Evolutionary conservation across 2,888 invertebrate species (phyloP), one percentile per base, ranked within the genome.

Genomic region (Carpatolechia fugitivella): DNA sequence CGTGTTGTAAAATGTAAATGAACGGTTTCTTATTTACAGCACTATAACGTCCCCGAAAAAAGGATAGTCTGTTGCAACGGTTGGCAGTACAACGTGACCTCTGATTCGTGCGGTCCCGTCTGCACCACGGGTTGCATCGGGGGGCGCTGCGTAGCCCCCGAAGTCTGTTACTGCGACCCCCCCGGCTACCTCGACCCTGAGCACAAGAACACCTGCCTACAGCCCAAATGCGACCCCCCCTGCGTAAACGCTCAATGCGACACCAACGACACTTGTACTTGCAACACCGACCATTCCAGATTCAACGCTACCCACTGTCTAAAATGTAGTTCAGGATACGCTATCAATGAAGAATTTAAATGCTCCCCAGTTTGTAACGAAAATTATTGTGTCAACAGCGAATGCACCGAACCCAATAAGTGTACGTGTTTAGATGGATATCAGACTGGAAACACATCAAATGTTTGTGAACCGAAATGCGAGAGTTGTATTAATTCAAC

Each of bases 51-150:
- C 20, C 73, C 72, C 52, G 69, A 61, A 41, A 79, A 76, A 38
- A 76, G 71, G 29, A 71, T 72, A 1, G 70, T 86, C 1, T 90
- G 90, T 68, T 89, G 90, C 58, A 74, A 72, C n/a, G 90, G 90
- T 14, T 90, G 78, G 78, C 70, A 75, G 35, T 85, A 89, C 58
- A 56, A 68, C n/a, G 70, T 71, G 40, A 68, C 72, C 1, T 59
- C 60, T 0, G 84, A 88, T 47, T 54, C 57, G 5, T 92, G 92
- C 61, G 66, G 73, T 0, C 90, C 92, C 0, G 72, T 81, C 0
- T 92, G 92, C 67, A 82, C 82, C 56, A 85, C 84, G 0, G 86
- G 85, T 0, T 92, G 92, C 64, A 62, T 58, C 1, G 74, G 78
- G 44, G 92, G 92, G 1, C 76, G 73, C 4, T 90, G 91, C 62